Evolutionary conservation across 1,140 invertebrate genomes (phyloP).

Genomic region (Platyscapa corneri): DNA sequence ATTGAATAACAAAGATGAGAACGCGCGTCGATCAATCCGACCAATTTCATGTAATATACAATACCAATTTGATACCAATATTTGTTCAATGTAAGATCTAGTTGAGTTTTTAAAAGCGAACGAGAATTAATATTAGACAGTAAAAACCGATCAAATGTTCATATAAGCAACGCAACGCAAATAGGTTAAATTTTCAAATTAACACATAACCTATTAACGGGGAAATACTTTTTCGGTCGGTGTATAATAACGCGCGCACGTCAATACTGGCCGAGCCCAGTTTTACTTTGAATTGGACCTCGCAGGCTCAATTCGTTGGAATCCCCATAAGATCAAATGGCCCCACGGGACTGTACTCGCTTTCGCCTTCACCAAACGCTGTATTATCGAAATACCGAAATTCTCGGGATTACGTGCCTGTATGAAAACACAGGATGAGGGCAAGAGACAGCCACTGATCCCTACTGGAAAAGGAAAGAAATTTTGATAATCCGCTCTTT

Average conservation of each 20-base stretch:
- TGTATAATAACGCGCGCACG: not conserved
- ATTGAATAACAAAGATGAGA: too few relatives aligned
- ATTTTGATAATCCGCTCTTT: not conserved
- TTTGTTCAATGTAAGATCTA: too few relatives aligned
- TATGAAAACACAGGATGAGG: not conserved
- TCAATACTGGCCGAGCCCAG: not conserved
- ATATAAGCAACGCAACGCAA: too few relatives aligned
- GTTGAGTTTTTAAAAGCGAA: too few relatives aligned
- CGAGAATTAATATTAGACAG: too few relatives aligned
- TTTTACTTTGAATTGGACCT: not conserved
- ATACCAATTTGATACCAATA: too few relatives aligned
- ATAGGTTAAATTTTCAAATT: too few relatives aligned
- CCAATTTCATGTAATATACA: too few relatives aligned
- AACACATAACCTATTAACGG: too few relatives aligned
- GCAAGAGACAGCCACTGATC: conserved; percentile 9
- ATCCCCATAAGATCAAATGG: conserved; percentile 14
- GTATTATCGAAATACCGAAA: conserved; percentile 40
- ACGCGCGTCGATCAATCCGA: too few relatives aligned
- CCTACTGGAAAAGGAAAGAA: not conserved
- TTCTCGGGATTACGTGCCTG: conserved; percentile 12
- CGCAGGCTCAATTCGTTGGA: not conserved
- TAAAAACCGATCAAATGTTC: too few relatives aligned
- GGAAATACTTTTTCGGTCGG: not conserved
- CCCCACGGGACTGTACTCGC: not conserved
- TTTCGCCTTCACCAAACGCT: not conserved